Evolutionary conservation across 1,140 invertebrate species (phyloP).

Genomic region (Conus ventricosus): DNA sequence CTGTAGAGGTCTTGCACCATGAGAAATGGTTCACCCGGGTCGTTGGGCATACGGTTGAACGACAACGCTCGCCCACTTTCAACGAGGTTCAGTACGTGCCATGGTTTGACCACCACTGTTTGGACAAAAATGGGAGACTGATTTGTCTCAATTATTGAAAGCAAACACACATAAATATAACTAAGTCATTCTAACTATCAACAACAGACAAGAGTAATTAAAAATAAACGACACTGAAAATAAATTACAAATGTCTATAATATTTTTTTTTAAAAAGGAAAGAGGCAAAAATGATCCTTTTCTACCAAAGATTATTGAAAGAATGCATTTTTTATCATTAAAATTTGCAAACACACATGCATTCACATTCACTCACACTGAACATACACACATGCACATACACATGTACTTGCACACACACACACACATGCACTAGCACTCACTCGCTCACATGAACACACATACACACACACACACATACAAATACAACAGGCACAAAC

Average conservation of each 20-base stretch:
- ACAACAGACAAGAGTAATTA: too few relatives aligned
- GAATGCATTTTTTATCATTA: not conserved
- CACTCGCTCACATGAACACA: not conserved
- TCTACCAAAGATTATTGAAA: too few relatives aligned
- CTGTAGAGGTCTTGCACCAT: too few relatives aligned
- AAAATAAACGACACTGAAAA: too few relatives aligned
- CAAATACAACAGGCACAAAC: not conserved
- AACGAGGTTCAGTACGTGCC: slow-evolving; percentile 5
- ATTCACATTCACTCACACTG: not conserved
- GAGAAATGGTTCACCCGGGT: not conserved
- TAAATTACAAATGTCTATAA: too few relatives aligned
- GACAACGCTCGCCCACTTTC: not conserved
- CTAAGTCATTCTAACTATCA: too few relatives aligned
- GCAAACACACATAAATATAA: not conserved
- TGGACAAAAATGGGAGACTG: too few relatives aligned
- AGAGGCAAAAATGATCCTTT: too few relatives aligned
- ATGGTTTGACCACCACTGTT: not conserved
- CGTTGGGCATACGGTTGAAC: too few relatives aligned
- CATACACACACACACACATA: not conserved
- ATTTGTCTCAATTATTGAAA: too few relatives aligned
- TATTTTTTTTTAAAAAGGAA: too few relatives aligned
- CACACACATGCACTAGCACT: not conserved
- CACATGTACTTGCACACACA: not conserved
- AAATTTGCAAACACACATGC: not conserved
- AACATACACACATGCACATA: not conserved